phyloP scores from a whole-genome alignment of 2,113 vertebrate genomes.

The Mesembrinibis cayennensis region DNA sequence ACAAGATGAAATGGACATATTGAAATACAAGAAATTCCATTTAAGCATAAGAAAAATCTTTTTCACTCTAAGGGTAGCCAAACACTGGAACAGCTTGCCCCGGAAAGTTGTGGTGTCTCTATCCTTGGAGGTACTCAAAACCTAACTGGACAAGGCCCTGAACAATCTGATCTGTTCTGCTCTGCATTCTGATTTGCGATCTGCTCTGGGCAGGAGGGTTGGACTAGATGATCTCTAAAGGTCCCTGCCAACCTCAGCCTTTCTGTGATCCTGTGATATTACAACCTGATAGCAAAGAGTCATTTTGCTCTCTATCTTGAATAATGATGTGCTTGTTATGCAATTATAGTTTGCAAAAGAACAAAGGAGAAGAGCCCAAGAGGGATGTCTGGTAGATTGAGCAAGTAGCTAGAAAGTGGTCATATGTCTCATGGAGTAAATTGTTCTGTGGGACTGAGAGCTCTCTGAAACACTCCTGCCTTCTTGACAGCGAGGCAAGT shows the following conservation, averaged over 20 bases:
- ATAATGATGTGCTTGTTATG: not conserved
- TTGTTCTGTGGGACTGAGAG: not conserved
- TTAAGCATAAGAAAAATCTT: not conserved
- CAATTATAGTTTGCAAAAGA: not conserved
- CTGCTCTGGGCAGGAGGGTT: not conserved
- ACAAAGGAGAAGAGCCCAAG: not conserved
- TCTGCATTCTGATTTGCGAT: not conserved
- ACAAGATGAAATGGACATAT: not conserved
- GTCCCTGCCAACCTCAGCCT: not conserved
- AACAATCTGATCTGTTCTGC: not conserved
- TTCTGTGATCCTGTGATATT: not conserved
- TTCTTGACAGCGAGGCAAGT: not conserved
- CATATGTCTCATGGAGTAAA: not conserved
- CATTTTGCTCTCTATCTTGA: not conserved
- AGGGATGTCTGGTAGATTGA: not conserved
- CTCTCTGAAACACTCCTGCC: not conserved
- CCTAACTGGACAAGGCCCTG: not conserved
- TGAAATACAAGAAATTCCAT: not conserved
- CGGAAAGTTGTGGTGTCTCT: not conserved
- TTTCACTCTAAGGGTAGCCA: not conserved
- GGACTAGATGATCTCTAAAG: not conserved
- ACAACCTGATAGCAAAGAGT: not conserved
- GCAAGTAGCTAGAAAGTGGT: not conserved
- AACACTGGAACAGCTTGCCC: not conserved
- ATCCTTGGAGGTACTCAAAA: not conserved